Conservation (phyloP, 2,113 vertebrate genomes). For the Gasterosteus nipponicus region DNA sequence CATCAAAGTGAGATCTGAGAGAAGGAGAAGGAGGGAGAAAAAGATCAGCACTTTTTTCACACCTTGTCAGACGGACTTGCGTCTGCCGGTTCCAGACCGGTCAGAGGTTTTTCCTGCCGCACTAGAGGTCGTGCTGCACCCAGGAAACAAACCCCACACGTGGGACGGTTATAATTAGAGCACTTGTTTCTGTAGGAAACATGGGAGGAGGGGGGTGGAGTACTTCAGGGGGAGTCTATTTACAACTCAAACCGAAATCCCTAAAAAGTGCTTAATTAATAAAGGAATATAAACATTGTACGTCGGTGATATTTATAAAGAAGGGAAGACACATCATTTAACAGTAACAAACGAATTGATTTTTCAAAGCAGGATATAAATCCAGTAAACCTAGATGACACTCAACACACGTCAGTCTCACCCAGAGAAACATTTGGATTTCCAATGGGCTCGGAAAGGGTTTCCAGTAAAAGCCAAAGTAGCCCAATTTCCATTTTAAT, state of each 20-base stretch:
- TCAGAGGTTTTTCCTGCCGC: conserved; percentile 33
- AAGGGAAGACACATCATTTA: background rate
- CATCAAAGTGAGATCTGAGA: conserved; percentile 78
- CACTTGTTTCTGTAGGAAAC: background rate
- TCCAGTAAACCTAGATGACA: background rate
- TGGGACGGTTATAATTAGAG: conserved; percentile 14
- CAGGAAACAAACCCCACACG: conserved; percentile 12
- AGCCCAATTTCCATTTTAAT: conserved; percentile 54
- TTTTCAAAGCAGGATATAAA: background rate
- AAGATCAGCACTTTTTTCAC: conserved; percentile 79
- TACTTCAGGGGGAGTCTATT: background rate
- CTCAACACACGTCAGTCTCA: conserved; percentile 4
- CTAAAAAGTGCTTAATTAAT: background rate
- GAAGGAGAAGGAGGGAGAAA: conserved; percentile 66
- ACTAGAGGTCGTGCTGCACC: conserved; percentile 5
- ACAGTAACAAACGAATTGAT: background rate
- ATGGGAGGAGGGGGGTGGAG: background rate
- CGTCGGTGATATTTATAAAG: background rate
- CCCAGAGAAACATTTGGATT: conserved; percentile 20
- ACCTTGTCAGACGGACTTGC: conserved; percentile 75
- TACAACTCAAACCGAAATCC: conserved; percentile 16
- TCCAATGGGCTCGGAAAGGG: conserved; percentile 14
- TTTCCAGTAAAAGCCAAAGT: conserved; percentile 45
- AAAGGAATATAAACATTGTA: background rate
- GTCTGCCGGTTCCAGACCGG: conserved; percentile 55